Percentiles rank a stretch among this genome's conserved stretches.
Conservation (phyloP, 2,888 invertebrate species). For the Machimus atricapillus region DNA sequence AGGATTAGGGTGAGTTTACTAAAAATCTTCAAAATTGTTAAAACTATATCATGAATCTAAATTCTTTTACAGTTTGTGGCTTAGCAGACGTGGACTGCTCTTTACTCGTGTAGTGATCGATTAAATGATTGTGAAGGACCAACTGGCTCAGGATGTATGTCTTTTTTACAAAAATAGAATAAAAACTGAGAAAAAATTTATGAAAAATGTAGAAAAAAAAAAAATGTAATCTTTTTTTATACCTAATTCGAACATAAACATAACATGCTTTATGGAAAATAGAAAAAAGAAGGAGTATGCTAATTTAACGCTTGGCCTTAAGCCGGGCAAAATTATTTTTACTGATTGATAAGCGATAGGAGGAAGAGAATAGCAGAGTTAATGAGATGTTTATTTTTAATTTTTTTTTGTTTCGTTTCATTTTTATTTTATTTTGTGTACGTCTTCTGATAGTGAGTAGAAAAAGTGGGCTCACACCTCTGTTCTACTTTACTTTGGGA, state of each 20-base stretch:
- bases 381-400: neutral
- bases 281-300: neutral
- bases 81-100: constrained; percentile 61
- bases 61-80: neutral
- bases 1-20: constrained; percentile 79
- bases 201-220: neutral
- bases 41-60: neutral
- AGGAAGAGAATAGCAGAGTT: neutral
- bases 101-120: constrained; percentile 56
- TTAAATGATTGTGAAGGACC: neutral
- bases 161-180: constrained; percentile 21
- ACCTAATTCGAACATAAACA: constrained; percentile 18
- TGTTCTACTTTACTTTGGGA: neutral
- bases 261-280: neutral
- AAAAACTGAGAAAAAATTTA: neutral
- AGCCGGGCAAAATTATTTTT: neutral
- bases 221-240: constrained; percentile 11
- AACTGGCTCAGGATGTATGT: constrained; percentile 23
- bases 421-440: neutral
- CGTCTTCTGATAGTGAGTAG: neutral
- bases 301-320: neutral
- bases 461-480: neutral
- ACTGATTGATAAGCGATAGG: neutral
- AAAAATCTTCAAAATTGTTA: neutral
- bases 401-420: neutral